Base-by-base conservation (phyloP, 2,113 vertebrate species). In the Halcyon malimbica region DNA sequence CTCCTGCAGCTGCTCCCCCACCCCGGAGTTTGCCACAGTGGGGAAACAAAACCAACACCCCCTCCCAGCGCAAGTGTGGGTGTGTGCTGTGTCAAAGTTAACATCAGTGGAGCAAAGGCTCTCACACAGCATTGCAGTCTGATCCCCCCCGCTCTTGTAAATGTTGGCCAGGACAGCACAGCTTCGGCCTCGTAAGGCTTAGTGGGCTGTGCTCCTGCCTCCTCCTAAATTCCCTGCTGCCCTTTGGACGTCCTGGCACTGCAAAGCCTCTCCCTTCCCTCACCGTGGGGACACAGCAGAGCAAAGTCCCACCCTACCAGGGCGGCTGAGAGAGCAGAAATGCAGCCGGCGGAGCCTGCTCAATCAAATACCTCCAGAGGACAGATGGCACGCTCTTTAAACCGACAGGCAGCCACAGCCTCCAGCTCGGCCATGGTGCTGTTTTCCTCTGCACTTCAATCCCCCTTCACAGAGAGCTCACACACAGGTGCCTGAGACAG, bases 301-400 rank as follows among this genome's bases (percentile, higher is more conserved):
- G 70, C 94, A 91, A 96, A 96, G 96, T 93, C 76, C 44, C 64
- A 93, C 42, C 67, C 83, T 65, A 21, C 24, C 10, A 51, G 63
- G 20, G 48, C 0, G 2, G 62, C 21, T 1, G 6, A 73, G 57
- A 89, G 70, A 3, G 3, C 60, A 93, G 60, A 90, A 81, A 92
- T 25, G 46, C 88, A 87, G 53, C 71, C 7, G 2, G 16, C 0
- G 0, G 68, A 94, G 76, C 42, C 73, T 84, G 64, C 56, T 90
- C 56, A 56, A 88, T 68, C 46, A 70, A 88, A 4, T 78, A 56
- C 56, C 85, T 92, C 68, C 60, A 64, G 73, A 93, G 62, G 63
- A 84, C 24, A 79, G 57, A 92, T 60, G 71, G 86, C 53, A 77
- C 1, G 7, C 44, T 75, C 16, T 42, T 35, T 46, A 77, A 92